Percentiles rank a stretch among this genome's conserved stretches.
Conservation (phyloP, 2,113 vertebrate species). For the Pitta sordida region DNA sequence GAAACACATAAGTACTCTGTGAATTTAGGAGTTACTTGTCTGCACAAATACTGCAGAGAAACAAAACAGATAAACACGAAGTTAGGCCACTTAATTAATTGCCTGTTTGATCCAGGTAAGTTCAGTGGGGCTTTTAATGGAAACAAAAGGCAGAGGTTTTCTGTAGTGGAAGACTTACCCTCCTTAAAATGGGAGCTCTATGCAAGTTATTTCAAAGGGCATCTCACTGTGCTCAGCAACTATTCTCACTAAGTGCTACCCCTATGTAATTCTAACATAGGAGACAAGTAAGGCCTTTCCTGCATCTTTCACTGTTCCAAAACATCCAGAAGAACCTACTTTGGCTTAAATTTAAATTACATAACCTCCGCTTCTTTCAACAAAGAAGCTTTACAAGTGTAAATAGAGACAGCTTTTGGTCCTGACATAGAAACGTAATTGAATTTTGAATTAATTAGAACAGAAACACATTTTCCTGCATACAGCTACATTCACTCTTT, state of each 20-base stretch:
- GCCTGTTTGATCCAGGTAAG: no score
- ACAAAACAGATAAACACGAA: neutral
- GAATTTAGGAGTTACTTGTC: neutral
- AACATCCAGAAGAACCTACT: neutral
- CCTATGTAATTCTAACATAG: neutral
- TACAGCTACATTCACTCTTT: neutral
- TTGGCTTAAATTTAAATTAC: conserved; percentile 32
- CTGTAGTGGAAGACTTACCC: neutral
- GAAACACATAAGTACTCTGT: neutral
- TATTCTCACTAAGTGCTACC: neutral
- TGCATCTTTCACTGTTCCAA: neutral
- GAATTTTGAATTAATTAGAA: conserved; percentile 16
- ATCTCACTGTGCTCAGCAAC: neutral
- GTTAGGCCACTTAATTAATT: neutral
- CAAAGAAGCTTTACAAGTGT: neutral
- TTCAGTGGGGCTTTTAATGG: neutral
- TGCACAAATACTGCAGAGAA: neutral
- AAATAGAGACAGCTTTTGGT: conserved; percentile 14
- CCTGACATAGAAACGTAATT: neutral
- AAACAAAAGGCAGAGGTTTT: neutral
- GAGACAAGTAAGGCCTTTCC: neutral
- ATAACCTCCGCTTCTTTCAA: neutral
- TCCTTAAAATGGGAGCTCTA: neutral
- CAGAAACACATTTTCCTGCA: neutral
- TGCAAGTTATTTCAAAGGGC: neutral